These are phyloP conservation scores for Bolborhynchus lineola DNA, from an alignment of 2,113 vertebrate species.

Conservation along the genomic window DNA sequence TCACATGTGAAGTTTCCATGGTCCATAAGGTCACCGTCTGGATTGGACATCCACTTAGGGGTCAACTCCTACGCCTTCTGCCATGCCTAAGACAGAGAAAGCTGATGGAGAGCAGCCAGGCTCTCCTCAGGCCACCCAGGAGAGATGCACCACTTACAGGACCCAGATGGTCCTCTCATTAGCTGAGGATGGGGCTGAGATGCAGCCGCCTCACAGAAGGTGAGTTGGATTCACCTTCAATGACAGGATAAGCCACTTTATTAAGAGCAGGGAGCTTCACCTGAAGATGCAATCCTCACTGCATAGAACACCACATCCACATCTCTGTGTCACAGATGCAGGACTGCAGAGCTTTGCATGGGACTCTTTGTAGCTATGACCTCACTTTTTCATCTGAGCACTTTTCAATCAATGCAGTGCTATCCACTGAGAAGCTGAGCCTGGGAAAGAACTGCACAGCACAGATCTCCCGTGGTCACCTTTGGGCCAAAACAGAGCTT, in stretches of 20 bases:
- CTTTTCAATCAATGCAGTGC: neutral
- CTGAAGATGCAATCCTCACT: fast-evolving
- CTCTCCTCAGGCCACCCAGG: neutral
- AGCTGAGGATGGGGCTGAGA: neutral
- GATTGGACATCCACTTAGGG: neutral
- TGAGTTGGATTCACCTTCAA: neutral
- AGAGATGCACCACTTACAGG: neutral
- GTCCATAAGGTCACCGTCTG: neutral
- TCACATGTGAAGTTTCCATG: neutral
- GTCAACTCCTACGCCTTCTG: neutral
- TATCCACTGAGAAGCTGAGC: neutral
- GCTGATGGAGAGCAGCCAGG: neutral
- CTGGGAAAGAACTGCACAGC: neutral
- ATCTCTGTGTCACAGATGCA: fast-evolving
- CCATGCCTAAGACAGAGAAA: neutral
- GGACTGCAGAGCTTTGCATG: neutral
- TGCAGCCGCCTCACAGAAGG: neutral
- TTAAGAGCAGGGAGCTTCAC: neutral
- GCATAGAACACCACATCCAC: fast-evolving
- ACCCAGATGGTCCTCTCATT: fast-evolving
- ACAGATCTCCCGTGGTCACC: fast-evolving
- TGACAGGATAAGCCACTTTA: neutral
- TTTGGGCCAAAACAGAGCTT: neutral
- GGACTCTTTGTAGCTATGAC: neutral
- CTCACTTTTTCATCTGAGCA: neutral